phyloP scores from a whole-genome alignment of 2,797 vertebrate genomes.

The Sarcoramphus papa region DNA sequence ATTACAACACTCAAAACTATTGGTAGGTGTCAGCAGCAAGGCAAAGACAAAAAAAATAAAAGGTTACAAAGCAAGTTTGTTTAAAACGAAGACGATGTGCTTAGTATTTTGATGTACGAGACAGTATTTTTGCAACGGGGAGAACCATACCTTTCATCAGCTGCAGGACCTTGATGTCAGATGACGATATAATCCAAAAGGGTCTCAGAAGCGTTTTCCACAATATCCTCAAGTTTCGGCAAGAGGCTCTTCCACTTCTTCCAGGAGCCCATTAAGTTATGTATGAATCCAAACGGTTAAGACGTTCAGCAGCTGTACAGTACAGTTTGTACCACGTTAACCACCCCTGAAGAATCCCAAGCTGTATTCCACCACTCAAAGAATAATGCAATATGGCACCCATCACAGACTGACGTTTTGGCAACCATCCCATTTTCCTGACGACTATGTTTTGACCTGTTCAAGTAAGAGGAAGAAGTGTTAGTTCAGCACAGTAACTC shows the following conservation, averaged over 20 bases:
- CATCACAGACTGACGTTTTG: background rate
- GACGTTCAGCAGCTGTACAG: background rate
- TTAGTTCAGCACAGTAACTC: background rate
- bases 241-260: background rate
- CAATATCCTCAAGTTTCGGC: background rate
- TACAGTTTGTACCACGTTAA: background rate
- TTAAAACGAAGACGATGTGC: rapidly evolving
- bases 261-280: background rate
- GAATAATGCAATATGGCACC: background rate
- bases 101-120: background rate
- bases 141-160: conserved; percentile 21
- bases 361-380: background rate
- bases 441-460: background rate
- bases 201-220: background rate
- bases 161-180: background rate
- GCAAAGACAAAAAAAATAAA: background rate
- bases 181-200: background rate
- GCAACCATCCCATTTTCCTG: background rate
- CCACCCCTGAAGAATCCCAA: background rate
- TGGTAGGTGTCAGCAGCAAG: background rate
- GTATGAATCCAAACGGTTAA: background rate
- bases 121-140: background rate
- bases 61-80: background rate
- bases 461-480: background rate
- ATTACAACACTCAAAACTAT: background rate